Base-by-base conservation (phyloP, 2,113 vertebrate species). In the Trichomycterus rosablanca region DNA sequence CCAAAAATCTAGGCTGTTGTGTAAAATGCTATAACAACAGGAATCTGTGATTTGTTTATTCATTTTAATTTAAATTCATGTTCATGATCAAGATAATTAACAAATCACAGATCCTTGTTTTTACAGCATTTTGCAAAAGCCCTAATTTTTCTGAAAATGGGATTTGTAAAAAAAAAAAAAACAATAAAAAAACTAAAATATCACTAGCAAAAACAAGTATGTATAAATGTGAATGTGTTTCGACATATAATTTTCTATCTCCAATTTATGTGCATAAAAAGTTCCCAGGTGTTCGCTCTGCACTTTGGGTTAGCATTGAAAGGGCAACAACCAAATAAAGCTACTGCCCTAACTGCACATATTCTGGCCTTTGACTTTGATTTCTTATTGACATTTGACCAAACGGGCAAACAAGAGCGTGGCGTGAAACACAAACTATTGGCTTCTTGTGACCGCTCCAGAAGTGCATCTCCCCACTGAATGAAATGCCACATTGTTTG, bases 221-320 rank as follows among this genome's bases (percentile, higher is more conserved):
- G n/a, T n/a, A n/a, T n/a, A n/a, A n/a, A n/a, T n/a, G n/a, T n/a
- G n/a, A n/a, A n/a, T n/a, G n/a, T n/a, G n/a, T n/a, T n/a, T n/a
- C n/a, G n/a, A n/a, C n/a, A n/a, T n/a, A n/a, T n/a, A n/a, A n/a
- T n/a, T n/a, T n/a, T 12, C 37, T 14, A 40, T n/a, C 37, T 40
- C 84, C 81, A 74, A 63, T 70, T 72, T 86, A 87, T 87, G 85
- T 87, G 85, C 86, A 87, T 87, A 88, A 81, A 87, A 80, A 79
- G 80, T 83, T 82, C 75, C 79, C 86, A 85, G 86, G 85, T 85
- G 84, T 78, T 78, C 79, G 75, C 70, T 70, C 65, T 78, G 80
- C 81, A 78, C 63, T 78, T 77, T 76, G 82, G 84, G 85, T 88
- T 83, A 83, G 76, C 37, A 5, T 5, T 40, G 37, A 40, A 40